Base-by-base conservation (phyloP, 1,140 invertebrate species). In the Drosophila ambigua region DNA sequence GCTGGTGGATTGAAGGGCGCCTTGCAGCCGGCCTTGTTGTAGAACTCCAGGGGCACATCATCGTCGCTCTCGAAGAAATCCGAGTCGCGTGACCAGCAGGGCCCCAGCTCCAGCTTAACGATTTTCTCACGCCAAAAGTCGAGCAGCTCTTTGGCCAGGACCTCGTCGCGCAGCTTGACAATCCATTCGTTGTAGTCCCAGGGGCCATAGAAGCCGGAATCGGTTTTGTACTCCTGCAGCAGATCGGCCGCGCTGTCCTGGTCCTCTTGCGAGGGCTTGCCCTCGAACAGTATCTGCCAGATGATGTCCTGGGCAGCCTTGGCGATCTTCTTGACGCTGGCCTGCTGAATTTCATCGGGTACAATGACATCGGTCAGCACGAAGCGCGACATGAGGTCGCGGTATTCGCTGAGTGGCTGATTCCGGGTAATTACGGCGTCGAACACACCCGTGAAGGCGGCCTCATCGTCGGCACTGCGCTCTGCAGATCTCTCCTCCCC, bases 101-200 rank as follows among this genome's bases (percentile, higher is more conserved):
- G 77, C 3, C 90, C 90, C 26, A 91, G 51, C 63, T 88, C 79
- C 26, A 77, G n/a, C 43, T 79, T 72, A 0, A 91, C 90, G 24
- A 91, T 71, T 43, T 68, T 74, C 5, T 91, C 77, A 5, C 68
- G 49, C 90, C 90, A 91, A 16, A 91, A 91, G n/a, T 79, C 67
- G 1, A 88, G 2, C 48, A 88, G 69, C 16, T 82, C 7, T 0
- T 64, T 55, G 5, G 67, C 20, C 0, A 91, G 50, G 8, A 91
- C 39, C 49, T 88, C 79, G 43, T 90, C 79, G 6, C 90, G 76
- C 2, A 91, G 26, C n/a, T 44, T 74, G 5, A 72, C 49, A 69
- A 91, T 82, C 90, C 90, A 91, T 1, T 77, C 68, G 23, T 91
- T 91, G 39, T 75, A 91, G 2, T 50, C 50, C 11, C 53, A 67